Evolutionary conservation across 1,140 invertebrate species (phyloP).

Genomic region (Tetramorium simillimum): DNA sequence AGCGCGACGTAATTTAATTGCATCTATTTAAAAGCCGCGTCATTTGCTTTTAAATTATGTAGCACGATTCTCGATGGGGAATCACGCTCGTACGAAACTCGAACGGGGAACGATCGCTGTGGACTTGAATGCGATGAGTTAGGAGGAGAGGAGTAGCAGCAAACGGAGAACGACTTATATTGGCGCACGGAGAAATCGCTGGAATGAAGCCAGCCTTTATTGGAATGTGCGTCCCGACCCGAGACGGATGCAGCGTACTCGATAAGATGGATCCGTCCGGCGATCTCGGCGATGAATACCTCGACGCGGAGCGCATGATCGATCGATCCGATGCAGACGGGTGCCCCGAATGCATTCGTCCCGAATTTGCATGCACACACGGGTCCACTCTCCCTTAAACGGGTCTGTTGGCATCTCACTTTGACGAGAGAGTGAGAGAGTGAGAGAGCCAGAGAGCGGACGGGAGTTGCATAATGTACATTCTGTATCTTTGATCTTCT

Average conservation of each 20-base stretch:
- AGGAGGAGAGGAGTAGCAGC: not conserved
- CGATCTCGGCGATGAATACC: slow-evolving; percentile 36
- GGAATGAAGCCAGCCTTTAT: slow-evolving; percentile 57
- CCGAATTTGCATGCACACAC: slow-evolving; percentile 41
- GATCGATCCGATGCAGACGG: not conserved
- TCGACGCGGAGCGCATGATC: slow-evolving; percentile 28
- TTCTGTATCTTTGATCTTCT: slow-evolving; percentile 37
- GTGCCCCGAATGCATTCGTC: slow-evolving; percentile 1
- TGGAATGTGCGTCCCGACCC: slow-evolving; percentile 33
- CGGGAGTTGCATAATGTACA: slow-evolving; percentile 27
- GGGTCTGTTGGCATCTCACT: not conserved
- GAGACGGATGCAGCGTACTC: slow-evolving; percentile 38
- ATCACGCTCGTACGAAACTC: not conserved
- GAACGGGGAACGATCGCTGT: not conserved
- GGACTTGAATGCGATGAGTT: not conserved
- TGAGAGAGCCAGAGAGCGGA: not conserved
- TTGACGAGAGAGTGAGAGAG: not conserved
- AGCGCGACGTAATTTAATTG: not conserved
- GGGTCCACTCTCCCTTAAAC: slow-evolving; percentile 24
- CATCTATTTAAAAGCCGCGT: not conserved
- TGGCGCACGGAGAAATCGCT: slow-evolving; percentile 39
- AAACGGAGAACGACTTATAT: slow-evolving; percentile 29
- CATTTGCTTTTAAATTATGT: not conserved
- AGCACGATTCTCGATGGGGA: not conserved
- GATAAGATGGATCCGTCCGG: slow-evolving; percentile 21